phyloP scores from a whole-genome alignment of 92 coral and sea anemone species.

The Palythoa grandiflora region DNA sequence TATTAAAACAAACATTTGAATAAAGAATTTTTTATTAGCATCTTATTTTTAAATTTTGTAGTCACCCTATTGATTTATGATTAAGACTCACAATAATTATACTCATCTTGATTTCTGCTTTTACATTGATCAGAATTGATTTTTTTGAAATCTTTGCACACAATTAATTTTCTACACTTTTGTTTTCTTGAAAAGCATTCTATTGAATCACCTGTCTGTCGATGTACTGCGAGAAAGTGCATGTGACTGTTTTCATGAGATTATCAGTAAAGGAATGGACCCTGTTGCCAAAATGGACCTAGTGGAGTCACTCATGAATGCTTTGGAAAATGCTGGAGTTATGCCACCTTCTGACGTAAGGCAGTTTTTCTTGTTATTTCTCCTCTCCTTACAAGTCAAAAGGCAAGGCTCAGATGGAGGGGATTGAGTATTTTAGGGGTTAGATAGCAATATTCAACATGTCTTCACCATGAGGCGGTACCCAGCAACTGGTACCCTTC shows the following conservation, averaged over 20 bases:
- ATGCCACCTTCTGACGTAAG: conserved; percentile 81
- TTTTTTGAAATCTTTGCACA: no score
- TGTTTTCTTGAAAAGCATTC: conserved; percentile 51
- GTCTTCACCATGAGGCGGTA: no score
- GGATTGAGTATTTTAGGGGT: background rate
- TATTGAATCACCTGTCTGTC: conserved; percentile 80
- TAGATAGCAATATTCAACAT: background rate
- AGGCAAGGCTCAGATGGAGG: no score
- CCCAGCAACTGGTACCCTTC: no score
- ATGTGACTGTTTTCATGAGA: conserved; percentile 97
- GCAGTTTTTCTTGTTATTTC: background rate
- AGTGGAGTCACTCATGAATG: conserved; percentile 84
- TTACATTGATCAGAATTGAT: no score
- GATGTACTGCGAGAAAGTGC: conserved; percentile 94
- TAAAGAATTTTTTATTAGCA: no score
- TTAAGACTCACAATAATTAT: no score
- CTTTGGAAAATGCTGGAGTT: conserved; percentile 84
- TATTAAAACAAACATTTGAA: no score
- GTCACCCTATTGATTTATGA: no score
- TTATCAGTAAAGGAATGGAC: conserved; percentile 96
- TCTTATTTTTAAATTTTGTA: no score
- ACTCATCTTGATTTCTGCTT: no score
- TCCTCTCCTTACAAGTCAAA: no score
- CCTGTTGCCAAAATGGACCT: conserved; percentile 91
- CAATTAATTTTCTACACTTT: background rate